phyloP scores from a whole-genome alignment of 2,113 vertebrate species.

The Chloebia gouldiae region DNA sequence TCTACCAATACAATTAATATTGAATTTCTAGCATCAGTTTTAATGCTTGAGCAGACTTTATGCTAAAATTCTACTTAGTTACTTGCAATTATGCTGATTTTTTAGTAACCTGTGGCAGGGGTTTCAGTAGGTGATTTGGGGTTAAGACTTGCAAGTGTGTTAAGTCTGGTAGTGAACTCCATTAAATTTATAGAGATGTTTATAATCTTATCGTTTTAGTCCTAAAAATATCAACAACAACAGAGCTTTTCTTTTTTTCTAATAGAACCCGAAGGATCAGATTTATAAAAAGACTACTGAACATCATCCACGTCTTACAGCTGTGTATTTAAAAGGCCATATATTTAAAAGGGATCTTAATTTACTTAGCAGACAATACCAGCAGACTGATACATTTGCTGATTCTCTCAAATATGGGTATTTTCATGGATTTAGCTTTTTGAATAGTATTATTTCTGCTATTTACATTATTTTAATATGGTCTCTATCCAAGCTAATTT shows the following conservation, averaged over 20 bases:
- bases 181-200: neutral
- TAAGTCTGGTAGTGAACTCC: neutral
- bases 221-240: neutral
- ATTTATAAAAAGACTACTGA: neutral
- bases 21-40: constrained; percentile 31
- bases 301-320: neutral
- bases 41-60: constrained; percentile 11
- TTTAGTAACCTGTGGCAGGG: neutral
- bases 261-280: neutral
- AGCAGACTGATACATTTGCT: neutral
- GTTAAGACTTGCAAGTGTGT: neutral
- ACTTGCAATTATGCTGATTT: constrained; percentile 1
- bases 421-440: neutral
- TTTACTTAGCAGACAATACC: neutral
- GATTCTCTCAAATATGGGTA: neutral
- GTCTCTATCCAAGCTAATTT: neutral
- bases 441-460: neutral
- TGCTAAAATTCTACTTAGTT: constrained; percentile 15
- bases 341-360: neutral
- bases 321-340: neutral
- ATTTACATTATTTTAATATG: neutral
- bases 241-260: neutral
- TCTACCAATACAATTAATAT: constrained; percentile 56
- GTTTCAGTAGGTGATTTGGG: constrained; percentile 2
- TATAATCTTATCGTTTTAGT: neutral